Base-by-base conservation (phyloP, 2,888 invertebrate genomes). In the Synergus gifuensis region DNA sequence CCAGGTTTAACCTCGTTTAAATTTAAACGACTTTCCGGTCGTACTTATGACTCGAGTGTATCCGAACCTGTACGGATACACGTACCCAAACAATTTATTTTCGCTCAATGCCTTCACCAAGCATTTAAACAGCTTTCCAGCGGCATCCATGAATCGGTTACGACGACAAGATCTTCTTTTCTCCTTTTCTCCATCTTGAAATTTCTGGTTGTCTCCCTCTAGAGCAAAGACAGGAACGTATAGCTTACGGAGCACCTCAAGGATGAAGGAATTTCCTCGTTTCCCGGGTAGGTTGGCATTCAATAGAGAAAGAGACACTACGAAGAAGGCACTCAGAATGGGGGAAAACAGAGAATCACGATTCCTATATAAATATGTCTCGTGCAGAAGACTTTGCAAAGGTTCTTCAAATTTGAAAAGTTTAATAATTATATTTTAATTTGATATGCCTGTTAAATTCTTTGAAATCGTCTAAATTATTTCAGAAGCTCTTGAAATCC, bases 181-280 rank as follows among this genome's bases (percentile, higher is more conserved):
- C 28, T 62, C 62, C 14, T 62, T 62, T 22, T 66, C 28, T 58
- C 36, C 11, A 1, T 67, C 67, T 67, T 18, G 9, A 9, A 28
- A 22, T 73, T 49, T 42, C 73, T 73, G 36, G 14, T 11, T 73
- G 28, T 73, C 54, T 49, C 22, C 8, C 44, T 49, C 22, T 7
- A 11, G 36, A 16, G 16, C 49, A 73, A 58, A 54, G 49, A 36
- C 73, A 54, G 73, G 12, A 54, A 58, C 73, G 5, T 54, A 49
- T 22, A 73, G 54, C 54, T 54, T 73, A 49, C 46, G 46, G 49
- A 49, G 49, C 28, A 54, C 54, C 9, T 58, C 42, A 9, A 28
- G 73, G 73, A 73, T 40, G 73, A 42, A 16, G 73, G 73, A 73
- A 73, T 73, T 73, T 73, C 73, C 36, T 58, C 54, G 18, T 73